Percentiles rank a stretch among this genome's conserved stretches.
These are phyloP conservation scores for Sphaerophoria rueppellii DNA, from an alignment of 2,888 invertebrate genomes.

Conservation along the genomic window DNA sequence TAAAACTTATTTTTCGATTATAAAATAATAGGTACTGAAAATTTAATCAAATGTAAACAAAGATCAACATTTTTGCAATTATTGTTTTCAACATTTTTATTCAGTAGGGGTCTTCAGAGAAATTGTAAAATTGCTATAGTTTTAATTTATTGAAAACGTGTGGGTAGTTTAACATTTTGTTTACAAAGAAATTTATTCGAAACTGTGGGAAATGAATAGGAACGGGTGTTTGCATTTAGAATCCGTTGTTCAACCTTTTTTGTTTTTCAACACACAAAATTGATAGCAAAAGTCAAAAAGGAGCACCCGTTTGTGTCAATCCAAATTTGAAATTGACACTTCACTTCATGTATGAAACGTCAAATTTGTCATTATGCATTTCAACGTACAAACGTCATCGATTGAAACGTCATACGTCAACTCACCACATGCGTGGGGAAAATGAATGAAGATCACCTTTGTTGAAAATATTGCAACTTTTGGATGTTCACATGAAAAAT, in stretches of 20 bases:
- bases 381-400: too few species aligned
- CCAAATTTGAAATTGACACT: too few species aligned
- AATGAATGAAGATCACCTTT: too few species aligned
- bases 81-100: conserved; percentile 41
- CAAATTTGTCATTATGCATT: too few species aligned
- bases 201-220: not conserved
- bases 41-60: conserved; percentile 45
- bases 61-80: conserved; percentile 46
- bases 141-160: conserved; percentile 13
- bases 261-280: too few species aligned
- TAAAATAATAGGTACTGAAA: conserved; percentile 30
- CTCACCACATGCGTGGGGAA: too few species aligned
- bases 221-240: not conserved
- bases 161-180: conserved; percentile 29
- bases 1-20: conserved; percentile 34
- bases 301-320: too few species aligned
- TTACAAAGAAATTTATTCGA: conserved; percentile 51
- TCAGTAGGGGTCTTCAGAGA: not conserved
- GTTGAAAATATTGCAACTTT: too few species aligned
- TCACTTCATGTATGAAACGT: too few species aligned
- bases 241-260: not conserved
- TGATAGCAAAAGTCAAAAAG: too few species aligned
- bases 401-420: too few species aligned
- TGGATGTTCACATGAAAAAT: too few species aligned
- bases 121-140: conserved; percentile 32